Conservation (phyloP, 2,113 vertebrate genomes). For the Cyphomyrus discorhynchus region DNA sequence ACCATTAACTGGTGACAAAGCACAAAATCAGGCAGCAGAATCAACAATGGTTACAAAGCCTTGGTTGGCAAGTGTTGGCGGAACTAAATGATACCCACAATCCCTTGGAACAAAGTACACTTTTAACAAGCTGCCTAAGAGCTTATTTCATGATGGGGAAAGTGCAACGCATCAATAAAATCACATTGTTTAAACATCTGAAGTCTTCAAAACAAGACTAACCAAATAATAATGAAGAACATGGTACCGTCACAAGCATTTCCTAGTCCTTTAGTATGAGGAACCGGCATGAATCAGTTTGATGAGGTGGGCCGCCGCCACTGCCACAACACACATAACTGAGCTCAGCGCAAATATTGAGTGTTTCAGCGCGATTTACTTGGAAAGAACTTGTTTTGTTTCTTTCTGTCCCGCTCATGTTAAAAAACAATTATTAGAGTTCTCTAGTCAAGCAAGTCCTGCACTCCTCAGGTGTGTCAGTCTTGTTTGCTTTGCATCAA, state of each 20-base stretch:
- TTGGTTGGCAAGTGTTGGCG: not conserved
- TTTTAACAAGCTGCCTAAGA: not conserved
- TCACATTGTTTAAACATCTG: not conserved
- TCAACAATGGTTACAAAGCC: not conserved
- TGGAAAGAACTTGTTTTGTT: not conserved
- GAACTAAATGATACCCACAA: not conserved
- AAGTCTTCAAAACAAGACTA: not conserved
- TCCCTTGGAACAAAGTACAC: not conserved
- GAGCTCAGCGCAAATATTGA: not conserved
- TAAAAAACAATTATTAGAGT: not conserved
- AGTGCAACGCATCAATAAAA: not conserved
- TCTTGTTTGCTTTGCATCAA: not conserved
- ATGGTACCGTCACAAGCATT: not conserved
- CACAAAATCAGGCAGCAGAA: not conserved
- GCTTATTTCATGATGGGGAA: not conserved
- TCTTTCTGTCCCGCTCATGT: not conserved
- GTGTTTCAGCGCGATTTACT: not conserved
- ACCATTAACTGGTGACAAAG: not conserved
- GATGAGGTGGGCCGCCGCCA: not conserved
- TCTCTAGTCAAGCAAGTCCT: not conserved
- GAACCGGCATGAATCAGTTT: not conserved
- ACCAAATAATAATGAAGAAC: not conserved
- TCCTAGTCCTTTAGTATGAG: not conserved
- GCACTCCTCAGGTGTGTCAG: not conserved
- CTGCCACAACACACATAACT: not conserved